Evolutionary conservation across 2,113 vertebrate genomes (phyloP), one percentile per base, ranked within the genome.

Genomic region (Onychostoma macrolepis): DNA sequence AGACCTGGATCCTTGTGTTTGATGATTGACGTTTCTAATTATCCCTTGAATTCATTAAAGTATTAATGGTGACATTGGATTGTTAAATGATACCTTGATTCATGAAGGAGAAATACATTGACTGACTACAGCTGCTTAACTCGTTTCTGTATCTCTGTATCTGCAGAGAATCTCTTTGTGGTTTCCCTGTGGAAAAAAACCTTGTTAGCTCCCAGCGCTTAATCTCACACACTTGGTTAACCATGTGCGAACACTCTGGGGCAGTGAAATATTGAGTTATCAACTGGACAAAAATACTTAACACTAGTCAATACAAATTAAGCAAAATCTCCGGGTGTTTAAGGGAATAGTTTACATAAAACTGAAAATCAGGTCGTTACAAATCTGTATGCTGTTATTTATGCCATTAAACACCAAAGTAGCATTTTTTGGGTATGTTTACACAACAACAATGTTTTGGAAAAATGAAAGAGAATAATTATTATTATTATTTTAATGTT

Each of bases 211-310:
- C 41, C 13, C 41, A n/a, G 6, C 12, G 41, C 74, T 45, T 76
- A 76, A 76, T 48, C 74, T 76, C 74, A 76, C 41, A 76, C 41
- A 76, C 41, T 76, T 76, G 41, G 74, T 28, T 48, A 76, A 76
- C 41, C 74, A 48, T 45, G 41, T 76, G 74, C 9, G 41, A 13
- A 76, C 74, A 76, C 41, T 76, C 6, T 4, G 41, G 15, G 74
- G n/a, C 74, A 48, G 13, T 28, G 41, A 76, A 28, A 48, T 48
- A 76, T 76, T 76, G 38, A 76, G 41, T 76, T 45, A 76, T 45
- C 41, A 48, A 45, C n/a, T 28, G 74, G 41, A 43, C 33, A 28
- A 26, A 48, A 76, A 76, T 45, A 48, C n/a, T 15, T 26, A 45
- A 26, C 1, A 1, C 24, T 48, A 76, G 41, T 48, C 41, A 76